Evolutionary conservation across 2,797 vertebrate species (phyloP).

Genomic region (Petrocephalus sullivani): DNA sequence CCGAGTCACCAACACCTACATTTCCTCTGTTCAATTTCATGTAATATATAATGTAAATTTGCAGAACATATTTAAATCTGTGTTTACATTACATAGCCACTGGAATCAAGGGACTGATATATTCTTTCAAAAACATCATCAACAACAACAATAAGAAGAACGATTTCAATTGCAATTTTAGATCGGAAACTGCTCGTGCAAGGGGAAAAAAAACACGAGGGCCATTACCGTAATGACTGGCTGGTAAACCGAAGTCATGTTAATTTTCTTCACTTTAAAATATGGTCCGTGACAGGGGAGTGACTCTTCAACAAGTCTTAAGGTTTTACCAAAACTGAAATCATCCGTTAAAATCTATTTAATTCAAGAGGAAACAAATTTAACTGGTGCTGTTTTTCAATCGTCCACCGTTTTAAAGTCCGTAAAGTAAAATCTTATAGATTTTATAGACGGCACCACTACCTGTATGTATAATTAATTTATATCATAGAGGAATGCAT

Average conservation of each 20-base stretch:
- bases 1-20: neutral
- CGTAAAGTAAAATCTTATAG: neutral
- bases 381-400: neutral
- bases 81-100: neutral
- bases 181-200: neutral
- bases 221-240: neutral
- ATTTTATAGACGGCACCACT: neutral
- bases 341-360: neutral
- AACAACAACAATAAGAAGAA: neutral
- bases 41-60: neutral
- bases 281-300: neutral
- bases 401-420: neutral
- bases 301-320: neutral
- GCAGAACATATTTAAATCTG: neutral
- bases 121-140: neutral
- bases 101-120: neutral
- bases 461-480: neutral
- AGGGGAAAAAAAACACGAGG: neutral
- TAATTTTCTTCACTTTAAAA: neutral
- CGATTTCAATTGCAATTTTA: neutral
- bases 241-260: neutral
- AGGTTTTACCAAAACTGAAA: neutral
- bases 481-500: neutral
- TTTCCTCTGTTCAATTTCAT: neutral
- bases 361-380: neutral